Evolutionary conservation across 1,140 invertebrate species (phyloP).

Genomic region (Dendroctonus ponderosae): DNA sequence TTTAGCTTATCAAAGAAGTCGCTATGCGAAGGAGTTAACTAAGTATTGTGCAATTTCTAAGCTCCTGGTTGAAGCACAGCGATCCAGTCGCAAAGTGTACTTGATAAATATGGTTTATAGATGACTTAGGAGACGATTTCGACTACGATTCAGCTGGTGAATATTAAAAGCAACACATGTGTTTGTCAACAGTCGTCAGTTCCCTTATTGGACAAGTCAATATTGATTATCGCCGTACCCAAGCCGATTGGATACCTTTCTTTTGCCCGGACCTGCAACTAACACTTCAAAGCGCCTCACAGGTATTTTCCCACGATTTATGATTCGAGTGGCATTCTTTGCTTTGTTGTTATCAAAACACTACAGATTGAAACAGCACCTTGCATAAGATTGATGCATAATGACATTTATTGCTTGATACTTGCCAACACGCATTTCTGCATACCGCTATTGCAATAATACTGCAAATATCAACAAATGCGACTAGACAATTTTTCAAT

Average conservation of each 20-base stretch:
- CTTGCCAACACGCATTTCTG: no score
- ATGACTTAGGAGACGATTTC: no score
- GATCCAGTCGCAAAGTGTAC: no score
- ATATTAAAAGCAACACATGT: conserved; percentile 1
- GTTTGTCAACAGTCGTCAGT: conserved; percentile 24
- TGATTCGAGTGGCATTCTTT: conserved; percentile 19
- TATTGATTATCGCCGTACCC: conserved; percentile 22
- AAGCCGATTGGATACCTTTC: conserved; percentile 19
- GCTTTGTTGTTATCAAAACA: conserved; percentile 11
- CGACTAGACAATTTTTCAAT: no score
- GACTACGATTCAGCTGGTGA: no score
- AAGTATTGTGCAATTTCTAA: no score
- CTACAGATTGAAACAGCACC: conserved; percentile 1
- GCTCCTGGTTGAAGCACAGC: no score
- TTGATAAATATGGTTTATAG: no score
- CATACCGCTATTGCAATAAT: no score
- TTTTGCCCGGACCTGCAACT: conserved; percentile 15
- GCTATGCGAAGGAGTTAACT: no score
- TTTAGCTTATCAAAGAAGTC: no score
- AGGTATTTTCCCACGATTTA: conserved; percentile 22
- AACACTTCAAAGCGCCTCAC: conserved; percentile 19
- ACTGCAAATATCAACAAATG: no score
- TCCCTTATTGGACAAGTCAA: conserved; percentile 25
- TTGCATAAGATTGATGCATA: neutral
- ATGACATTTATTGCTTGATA: neutral